Percentiles rank a stretch among this genome's conserved stretches.
Evolutionary conservation across 2,113 vertebrate genomes (phyloP).

Genomic region (Glaucidium brasilianum): DNA sequence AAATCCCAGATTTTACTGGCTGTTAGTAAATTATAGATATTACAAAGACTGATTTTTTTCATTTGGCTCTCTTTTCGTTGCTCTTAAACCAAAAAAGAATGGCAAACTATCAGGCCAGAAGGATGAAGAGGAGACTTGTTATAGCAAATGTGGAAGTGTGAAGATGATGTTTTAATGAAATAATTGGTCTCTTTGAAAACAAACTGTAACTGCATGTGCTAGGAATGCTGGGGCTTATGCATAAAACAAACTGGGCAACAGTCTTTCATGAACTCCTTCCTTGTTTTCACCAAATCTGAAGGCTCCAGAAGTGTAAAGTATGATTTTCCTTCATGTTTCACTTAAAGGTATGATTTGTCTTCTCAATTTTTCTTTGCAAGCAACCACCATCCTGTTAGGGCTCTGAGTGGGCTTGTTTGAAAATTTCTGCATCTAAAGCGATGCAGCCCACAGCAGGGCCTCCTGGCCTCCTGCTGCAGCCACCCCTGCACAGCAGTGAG

Average conservation of each 20-base stretch:
- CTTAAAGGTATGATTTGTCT: neutral
- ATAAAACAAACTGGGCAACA: constrained; percentile 31
- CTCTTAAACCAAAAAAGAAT: neutral
- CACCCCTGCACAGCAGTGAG: neutral
- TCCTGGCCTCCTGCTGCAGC: neutral
- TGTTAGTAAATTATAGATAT: neutral
- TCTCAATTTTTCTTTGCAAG: neutral
- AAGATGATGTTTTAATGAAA: constrained; percentile 37
- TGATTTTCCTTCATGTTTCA: neutral
- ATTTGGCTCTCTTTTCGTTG: neutral
- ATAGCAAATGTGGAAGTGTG: neutral
- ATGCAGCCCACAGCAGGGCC: neutral
- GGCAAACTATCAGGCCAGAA: neutral
- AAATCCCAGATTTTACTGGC: neutral
- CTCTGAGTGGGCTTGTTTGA: neutral
- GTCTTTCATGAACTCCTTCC: constrained; percentile 3
- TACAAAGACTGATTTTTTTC: neutral
- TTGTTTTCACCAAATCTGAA: constrained; percentile 16
- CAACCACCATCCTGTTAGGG: neutral
- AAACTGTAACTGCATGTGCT: neutral
- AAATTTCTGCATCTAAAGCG: neutral
- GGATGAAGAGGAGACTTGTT: neutral
- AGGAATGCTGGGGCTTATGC: constrained; percentile 10
- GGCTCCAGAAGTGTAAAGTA: neutral
- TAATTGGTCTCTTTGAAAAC: constrained; percentile 38